phyloP scores from a whole-genome alignment of 2,888 invertebrate species.

The Disparrhopalites patrizii region DNA sequence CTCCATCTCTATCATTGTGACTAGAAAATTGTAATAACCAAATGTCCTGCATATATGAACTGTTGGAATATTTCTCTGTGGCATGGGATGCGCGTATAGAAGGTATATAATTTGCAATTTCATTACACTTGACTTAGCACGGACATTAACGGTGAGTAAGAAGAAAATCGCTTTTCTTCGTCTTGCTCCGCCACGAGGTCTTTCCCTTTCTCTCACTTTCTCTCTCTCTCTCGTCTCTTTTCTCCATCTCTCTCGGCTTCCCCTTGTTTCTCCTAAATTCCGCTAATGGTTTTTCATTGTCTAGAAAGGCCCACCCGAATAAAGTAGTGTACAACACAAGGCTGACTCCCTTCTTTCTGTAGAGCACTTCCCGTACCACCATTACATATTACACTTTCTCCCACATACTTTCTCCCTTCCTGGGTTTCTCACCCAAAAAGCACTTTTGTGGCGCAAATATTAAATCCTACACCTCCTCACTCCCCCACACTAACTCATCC shows the following conservation, averaged over 20 bases:
- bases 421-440: no score
- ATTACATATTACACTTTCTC: no score
- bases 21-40: conserved; percentile 12
- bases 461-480: no score
- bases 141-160: conserved; percentile 12
- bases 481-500: no score
- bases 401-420: no score
- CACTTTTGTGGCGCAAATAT: no score
- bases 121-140: conserved; percentile 25
- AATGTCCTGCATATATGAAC: background rate
- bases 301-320: background rate
- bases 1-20: background rate
- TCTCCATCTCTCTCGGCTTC: background rate
- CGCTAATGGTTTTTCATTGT: conserved; percentile 4
- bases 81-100: background rate
- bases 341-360: no score
- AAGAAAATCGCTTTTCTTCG: no score
- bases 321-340: background rate
- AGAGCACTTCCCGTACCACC: no score
- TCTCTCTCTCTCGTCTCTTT: background rate
- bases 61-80: background rate
- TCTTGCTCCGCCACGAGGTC: background rate
- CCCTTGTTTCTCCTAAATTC: background rate
- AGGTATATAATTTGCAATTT: conserved; percentile 24
- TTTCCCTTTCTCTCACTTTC: no score